Base-by-base conservation (phyloP, 1,140 invertebrate genomes). In the Schmidtea mediterranea region DNA sequence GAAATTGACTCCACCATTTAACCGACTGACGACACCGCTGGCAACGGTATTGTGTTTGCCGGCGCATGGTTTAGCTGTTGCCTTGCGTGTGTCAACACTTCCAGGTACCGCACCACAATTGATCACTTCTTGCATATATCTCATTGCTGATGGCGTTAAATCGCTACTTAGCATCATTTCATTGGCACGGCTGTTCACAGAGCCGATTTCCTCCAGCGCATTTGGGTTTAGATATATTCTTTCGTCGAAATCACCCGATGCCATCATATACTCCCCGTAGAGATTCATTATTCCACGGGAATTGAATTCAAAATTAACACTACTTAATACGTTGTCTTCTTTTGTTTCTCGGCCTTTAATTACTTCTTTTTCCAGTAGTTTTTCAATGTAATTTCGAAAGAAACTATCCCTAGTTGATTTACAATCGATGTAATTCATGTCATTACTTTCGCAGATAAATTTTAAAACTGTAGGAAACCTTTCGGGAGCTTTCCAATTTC, bases 181-280 rank as follows among this genome's bases (percentile, higher is more conserved):
- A 16, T 21, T 21, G 22, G 6, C 18, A 2, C 43, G 15, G 5
- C 5, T 6, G 18, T 15, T 45, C 22, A 45, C 10, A 45, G 43
- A 45, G 10, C 76, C 77, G 52, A 80, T 76, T 57, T 79, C 76
- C 54, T 73, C 72, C 55, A 71, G 72, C 1, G 77, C 74, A 60
- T 75, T 73, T 18, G 74, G 70, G 38, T 70, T 73, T 59, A 71
- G 56, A 68, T 92, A 84, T 59, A 94, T 82, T 59, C 84, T 73
- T 66, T 97, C 89, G 60, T 97, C 87, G 66, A 94, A 86, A 68
- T 92, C 83, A 2, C 84, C 83, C 47, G 79, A 76, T 61, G 75
- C 84, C 12, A 90, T 64, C 36, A 92, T 77, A 65, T 80, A 81
- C 52, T 79, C 77, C 62, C 92, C 86, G 61, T 95, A 94, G 21